These are phyloP conservation scores for Odontomachus brunneus DNA, from an alignment of 1,140 invertebrate species.

Conservation along the genomic window DNA sequence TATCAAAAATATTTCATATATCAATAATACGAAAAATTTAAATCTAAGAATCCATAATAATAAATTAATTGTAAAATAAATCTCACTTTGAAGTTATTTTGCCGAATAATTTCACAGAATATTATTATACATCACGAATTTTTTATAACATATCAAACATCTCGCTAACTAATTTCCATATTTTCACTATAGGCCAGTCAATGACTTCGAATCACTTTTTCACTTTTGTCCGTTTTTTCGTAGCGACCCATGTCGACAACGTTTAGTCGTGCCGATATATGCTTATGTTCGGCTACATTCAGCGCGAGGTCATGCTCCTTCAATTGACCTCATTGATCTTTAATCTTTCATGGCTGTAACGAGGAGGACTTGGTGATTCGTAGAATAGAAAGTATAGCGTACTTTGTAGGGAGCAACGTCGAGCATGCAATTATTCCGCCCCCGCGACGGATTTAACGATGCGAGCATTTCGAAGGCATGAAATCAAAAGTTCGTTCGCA, in stretches of 20 bases:
- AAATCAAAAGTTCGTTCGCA: not conserved
- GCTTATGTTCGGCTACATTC: not conserved
- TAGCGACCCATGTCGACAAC: not conserved
- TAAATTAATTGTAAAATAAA: not conserved
- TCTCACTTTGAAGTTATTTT: too few species aligned
- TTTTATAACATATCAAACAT: not conserved
- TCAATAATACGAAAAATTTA: not conserved
- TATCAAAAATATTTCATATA: not conserved
- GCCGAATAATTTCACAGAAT: not conserved
- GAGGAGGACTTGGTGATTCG: not conserved
- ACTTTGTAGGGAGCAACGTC: not conserved
- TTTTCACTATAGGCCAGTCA: not conserved
- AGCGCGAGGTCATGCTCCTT: not conserved
- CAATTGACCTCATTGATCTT: not conserved
- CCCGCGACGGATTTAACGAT: not conserved
- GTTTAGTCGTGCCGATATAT: not conserved
- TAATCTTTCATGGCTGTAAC: constrained; percentile 5
- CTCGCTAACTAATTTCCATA: not conserved
- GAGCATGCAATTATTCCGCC: not conserved
- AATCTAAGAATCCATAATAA: not conserved
- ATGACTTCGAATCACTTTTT: not conserved
- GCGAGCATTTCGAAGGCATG: not conserved
- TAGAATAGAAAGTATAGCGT: not conserved
- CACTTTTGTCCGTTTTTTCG: not conserved
- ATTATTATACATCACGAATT: not conserved